These are phyloP conservation scores for Thumatha senex DNA, from an alignment of 2,888 invertebrate genomes.

Conservation along the genomic window DNA sequence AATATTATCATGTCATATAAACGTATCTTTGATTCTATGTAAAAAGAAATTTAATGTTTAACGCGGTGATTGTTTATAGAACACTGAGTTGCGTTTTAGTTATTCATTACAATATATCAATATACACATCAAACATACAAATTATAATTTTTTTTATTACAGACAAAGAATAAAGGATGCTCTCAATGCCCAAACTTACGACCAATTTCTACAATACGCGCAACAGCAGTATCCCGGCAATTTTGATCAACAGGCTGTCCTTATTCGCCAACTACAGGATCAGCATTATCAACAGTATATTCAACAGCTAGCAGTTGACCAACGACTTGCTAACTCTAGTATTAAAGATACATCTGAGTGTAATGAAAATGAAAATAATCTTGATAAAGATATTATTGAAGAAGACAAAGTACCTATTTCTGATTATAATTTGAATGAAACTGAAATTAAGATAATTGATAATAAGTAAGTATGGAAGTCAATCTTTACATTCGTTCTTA, in stretches of 20 bases:
- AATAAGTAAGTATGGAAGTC: conserved; percentile 58
- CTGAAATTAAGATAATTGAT: conserved; percentile 48
- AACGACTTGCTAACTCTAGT: conserved; percentile 66
- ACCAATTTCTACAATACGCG: conserved; percentile 94
- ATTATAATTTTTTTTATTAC: conserved; percentile 31
- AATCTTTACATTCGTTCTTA: not conserved
- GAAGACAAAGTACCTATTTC: conserved; percentile 40
- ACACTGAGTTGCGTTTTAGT: too few relatives aligned
- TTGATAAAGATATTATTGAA: conserved; percentile 13
- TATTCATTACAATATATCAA: too few relatives aligned
- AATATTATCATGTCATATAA: too few relatives aligned
- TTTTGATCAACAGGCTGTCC: conserved; percentile 94
- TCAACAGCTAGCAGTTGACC: conserved; percentile 91
- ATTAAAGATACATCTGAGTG: conserved; percentile 48
- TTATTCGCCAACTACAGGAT: conserved; percentile 97
- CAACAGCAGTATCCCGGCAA: conserved; percentile 96
- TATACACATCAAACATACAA: too few relatives aligned
- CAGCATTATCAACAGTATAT: conserved; percentile 99
- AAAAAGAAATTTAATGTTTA: too few relatives aligned
- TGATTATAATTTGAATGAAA: conserved; percentile 66
- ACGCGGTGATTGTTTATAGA: too few relatives aligned
- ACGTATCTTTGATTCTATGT: too few relatives aligned
- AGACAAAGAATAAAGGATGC: conserved; percentile 96
- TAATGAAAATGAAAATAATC: conserved; percentile 35
- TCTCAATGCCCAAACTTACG: conserved; percentile 96